Conservation (phyloP, 1,140 invertebrate species). For the Drosophila erecta region DNA sequence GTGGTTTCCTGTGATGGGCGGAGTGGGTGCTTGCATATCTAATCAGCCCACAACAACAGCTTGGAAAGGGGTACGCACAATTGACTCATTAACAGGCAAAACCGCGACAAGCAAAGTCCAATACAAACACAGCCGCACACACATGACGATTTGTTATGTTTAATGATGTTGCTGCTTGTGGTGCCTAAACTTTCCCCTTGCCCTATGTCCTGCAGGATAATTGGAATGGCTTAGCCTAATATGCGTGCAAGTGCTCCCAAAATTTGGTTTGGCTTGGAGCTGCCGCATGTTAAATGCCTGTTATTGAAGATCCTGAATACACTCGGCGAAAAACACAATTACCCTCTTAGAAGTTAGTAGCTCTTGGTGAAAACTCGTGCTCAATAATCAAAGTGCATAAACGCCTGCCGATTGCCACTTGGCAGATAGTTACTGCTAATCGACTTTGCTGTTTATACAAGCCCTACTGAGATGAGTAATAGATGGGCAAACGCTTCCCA, state of each 20-base stretch:
- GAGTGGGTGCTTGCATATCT: slow-evolving; percentile 42
- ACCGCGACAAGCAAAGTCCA: slow-evolving; percentile 69
- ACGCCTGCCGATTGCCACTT: slow-evolving; percentile 59
- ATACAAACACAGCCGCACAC: slow-evolving; percentile 18
- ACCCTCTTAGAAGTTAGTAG: background rate
- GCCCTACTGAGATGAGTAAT: slow-evolving; percentile 1
- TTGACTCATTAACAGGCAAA: slow-evolving; percentile 80
- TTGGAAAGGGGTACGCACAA: slow-evolving; percentile 51
- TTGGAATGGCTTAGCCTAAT: slow-evolving; percentile 55
- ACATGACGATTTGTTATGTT: slow-evolving; percentile 55
- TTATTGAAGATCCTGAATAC: slow-evolving; percentile 43
- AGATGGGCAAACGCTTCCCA: slow-evolving; percentile 40
- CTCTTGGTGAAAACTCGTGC: slow-evolving; percentile 6
- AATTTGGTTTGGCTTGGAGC: slow-evolving; percentile 12
- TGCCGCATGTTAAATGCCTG: background rate
- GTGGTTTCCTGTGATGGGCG: slow-evolving; percentile 10
- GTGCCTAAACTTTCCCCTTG: slow-evolving; percentile 22
- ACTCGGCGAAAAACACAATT: slow-evolving; percentile 1
- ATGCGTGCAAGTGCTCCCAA: slow-evolving; percentile 29
- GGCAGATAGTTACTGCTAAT: slow-evolving; percentile 57
- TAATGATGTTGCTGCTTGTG: slow-evolving; percentile 61
- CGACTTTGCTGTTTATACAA: slow-evolving; percentile 58
- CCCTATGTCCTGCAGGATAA: slow-evolving; percentile 32
- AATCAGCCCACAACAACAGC: slow-evolving; percentile 65
- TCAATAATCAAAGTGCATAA: slow-evolving; percentile 62